Evolutionary conservation across 2,888 invertebrate genomes (phyloP), one percentile per base, ranked within the genome.

Genomic region (Dascillus cervinus): DNA sequence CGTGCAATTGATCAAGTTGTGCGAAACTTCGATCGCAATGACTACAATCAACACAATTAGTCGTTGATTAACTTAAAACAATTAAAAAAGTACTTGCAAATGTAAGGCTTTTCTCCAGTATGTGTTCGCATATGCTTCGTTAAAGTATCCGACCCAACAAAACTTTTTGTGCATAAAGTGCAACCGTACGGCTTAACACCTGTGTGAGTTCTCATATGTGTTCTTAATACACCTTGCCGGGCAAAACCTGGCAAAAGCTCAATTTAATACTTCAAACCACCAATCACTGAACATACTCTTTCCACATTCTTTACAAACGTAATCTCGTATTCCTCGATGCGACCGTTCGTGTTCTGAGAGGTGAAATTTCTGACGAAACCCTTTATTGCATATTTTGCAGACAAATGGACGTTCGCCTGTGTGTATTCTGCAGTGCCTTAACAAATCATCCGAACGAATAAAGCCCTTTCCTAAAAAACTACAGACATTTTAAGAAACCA

Each of bases 11-110:
- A 27, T 52, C 49, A 3, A 43, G 34, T 11, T 52, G 49, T 12
- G 49, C 45, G 36, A 53, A 55, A 11, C 44, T 42, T 23, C 49
- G 50, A 10, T 43, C 43, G 30, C 55, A 55, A 12, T 48, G 35
- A 15, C 43, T 43, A 22, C n/a, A 39, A 41, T 17, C 8, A 6
- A 17, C 4, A 17, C n/a, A n/a, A n/a, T n/a, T n/a, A n/a, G n/a
- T n/a, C n/a, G n/a, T n/a, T n/a, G n/a, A n/a, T n/a, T n/a, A n/a
- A n/a, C n/a, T n/a, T n/a, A 17, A 17, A 17, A 17, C 4, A 17
- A 17, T 17, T 17, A 3, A 13, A 5, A 5, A 20, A 11, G 1
- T 32, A 40, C 43, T 31, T 40, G 26, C 43, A 43, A 20, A 17
- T n/a, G 12, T 40, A 32, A 4, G 40, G 37, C 31, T 37, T 37